Evolutionary conservation across 1,140 invertebrate genomes (phyloP).

Genomic region (Lepidurus arcticus): DNA sequence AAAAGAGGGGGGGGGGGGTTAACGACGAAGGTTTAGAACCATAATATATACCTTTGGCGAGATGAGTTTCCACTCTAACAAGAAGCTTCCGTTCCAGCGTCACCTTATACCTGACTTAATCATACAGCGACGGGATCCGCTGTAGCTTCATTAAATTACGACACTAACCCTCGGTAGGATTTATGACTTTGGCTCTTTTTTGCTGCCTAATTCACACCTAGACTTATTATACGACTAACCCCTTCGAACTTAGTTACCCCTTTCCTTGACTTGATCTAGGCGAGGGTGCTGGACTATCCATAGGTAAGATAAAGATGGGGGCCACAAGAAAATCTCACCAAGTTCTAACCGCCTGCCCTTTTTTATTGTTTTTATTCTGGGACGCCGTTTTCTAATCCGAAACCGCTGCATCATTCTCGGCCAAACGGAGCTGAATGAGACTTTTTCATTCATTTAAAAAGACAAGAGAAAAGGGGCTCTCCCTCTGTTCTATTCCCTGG

Average conservation of each 20-base stretch:
- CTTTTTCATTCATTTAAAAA: slow-evolving; percentile 20
- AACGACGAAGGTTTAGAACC: not conserved
- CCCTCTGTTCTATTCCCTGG: not conserved
- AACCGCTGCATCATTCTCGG: slow-evolving; percentile 4
- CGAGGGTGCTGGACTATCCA: too few species aligned
- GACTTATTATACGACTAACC: not conserved
- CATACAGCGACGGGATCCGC: slow-evolving; percentile 12
- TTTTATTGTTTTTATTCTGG: too few species aligned
- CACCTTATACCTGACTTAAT: slow-evolving; percentile 19
- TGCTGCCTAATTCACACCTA: slow-evolving; percentile 13
- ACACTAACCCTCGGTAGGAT: slow-evolving; percentile 4
- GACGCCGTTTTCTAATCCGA: not conserved
- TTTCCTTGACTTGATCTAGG: not conserved
- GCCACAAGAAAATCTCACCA: too few species aligned
- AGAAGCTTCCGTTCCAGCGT: slow-evolving; percentile 12
- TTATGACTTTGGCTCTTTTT: not conserved
- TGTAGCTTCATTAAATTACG: slow-evolving; percentile 4
- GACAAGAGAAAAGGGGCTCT: not conserved
- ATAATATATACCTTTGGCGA: slow-evolving; percentile 15
- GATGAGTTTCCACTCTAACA: slow-evolving; percentile 21
- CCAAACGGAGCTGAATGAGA: not conserved
- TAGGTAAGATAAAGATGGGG: too few species aligned
- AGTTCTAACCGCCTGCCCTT: too few species aligned
- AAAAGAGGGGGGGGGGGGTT: not conserved
- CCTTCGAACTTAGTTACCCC: not conserved